A percentile compares a stretch with the other conserved stretches of the same genome.
phyloP scores from a whole-genome alignment of 2,113 vertebrate species.

The Sciurus niger region DNA sequence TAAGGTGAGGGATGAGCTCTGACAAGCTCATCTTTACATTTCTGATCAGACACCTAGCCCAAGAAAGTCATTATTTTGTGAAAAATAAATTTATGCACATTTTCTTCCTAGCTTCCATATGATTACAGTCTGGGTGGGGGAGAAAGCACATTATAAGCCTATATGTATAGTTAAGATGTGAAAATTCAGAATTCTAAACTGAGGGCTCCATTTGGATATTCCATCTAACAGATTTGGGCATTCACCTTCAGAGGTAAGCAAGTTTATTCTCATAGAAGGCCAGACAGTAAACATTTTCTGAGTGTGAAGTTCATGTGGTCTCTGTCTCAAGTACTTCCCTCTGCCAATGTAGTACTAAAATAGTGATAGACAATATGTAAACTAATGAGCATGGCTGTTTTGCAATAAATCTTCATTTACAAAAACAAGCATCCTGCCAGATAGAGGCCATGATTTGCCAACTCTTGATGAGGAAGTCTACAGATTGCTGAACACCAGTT shows the following conservation, averaged over 20 bases:
- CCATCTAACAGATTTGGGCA: neutral
- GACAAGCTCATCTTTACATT: neutral
- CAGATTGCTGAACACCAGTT: neutral
- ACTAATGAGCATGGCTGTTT: neutral
- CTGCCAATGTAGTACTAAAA: neutral
- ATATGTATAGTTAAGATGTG: neutral
- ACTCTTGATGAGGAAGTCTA: neutral
- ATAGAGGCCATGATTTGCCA: neutral
- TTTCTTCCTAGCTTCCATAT: neutral
- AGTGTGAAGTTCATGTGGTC: neutral
- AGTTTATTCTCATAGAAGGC: neutral
- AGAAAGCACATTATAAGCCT: neutral
- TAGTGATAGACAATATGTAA: neutral
- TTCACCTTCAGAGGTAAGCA: neutral
- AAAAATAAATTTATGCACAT: neutral
- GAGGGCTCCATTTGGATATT: neutral
- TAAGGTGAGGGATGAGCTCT: no score
- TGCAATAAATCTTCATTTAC: neutral
- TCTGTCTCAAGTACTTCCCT: neutral
- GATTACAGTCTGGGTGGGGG: neutral
- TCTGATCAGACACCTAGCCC: neutral
- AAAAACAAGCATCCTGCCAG: neutral
- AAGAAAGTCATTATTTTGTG: neutral
- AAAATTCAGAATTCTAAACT: slow-evolving; percentile 5
- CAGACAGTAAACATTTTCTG: neutral